These are phyloP conservation scores for Lysandra bellargus DNA, from an alignment of 2,888 invertebrate genomes.

Conservation along the genomic window DNA sequence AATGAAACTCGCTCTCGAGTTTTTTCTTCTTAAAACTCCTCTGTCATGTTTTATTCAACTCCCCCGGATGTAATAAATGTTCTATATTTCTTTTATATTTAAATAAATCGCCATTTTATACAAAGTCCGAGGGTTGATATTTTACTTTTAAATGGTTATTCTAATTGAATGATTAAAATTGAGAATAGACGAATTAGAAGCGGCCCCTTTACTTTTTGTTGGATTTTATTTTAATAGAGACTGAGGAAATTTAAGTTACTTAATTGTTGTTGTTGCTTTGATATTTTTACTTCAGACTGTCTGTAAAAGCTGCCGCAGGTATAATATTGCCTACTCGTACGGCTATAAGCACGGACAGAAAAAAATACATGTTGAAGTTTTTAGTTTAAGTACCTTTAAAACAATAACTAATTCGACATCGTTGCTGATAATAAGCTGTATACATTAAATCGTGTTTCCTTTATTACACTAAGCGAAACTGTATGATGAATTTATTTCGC, in stretches of 20 bases:
- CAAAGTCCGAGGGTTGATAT: neutral
- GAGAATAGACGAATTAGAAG: neutral
- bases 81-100: conserved; percentile 33
- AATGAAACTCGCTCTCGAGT: conserved; percentile 40
- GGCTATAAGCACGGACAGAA: too few relatives aligned
- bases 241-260: neutral
- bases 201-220: neutral
- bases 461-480: neutral
- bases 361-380: too few relatives aligned
- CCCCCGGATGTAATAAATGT: conserved; percentile 39
- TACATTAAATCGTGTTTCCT: neutral
- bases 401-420: too few relatives aligned
- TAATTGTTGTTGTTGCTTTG: neutral
- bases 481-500: neutral
- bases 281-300: too few relatives aligned
- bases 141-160: conserved; percentile 7
- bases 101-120: conserved; percentile 20
- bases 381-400: too few relatives aligned
- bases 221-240: neutral
- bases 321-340: too few relatives aligned
- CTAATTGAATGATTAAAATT: conserved; percentile 3
- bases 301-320: too few relatives aligned
- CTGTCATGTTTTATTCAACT: conserved; percentile 43
- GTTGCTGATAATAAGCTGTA: neutral
- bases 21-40: conserved; percentile 42